Evolutionary conservation across 2,888 invertebrate genomes (phyloP).

Genomic region (Epinotia demarniana): DNA sequence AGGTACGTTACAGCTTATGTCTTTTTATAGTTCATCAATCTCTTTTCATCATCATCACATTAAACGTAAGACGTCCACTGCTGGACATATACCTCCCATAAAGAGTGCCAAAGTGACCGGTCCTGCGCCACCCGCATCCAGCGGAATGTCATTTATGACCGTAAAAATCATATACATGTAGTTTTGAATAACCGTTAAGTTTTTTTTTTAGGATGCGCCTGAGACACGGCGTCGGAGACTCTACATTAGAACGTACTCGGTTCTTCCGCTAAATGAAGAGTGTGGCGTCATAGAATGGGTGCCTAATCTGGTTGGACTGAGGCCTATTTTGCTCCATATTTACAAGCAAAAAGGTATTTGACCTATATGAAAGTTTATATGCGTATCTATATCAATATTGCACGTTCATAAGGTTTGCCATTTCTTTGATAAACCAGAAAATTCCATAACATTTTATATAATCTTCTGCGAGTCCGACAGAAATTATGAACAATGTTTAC

Average conservation of each 20-base stretch:
- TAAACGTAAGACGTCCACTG: too few relatives aligned
- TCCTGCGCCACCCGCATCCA: too few relatives aligned
- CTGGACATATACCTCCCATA: too few relatives aligned
- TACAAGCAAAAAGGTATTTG: slow-evolving; percentile 88
- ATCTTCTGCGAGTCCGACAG: not conserved
- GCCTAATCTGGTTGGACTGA: slow-evolving; percentile 91
- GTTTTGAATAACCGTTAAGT: too few relatives aligned
- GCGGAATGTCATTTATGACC: not conserved
- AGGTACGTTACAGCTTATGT: slow-evolving; percentile 55
- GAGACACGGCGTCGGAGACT: slow-evolving; percentile 93
- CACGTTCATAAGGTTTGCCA: not conserved
- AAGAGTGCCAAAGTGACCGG: too few relatives aligned
- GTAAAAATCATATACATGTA: not conserved
- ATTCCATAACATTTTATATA: not conserved
- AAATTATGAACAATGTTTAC: not conserved
- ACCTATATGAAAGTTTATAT: not conserved
- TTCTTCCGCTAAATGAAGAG: slow-evolving; percentile 96
- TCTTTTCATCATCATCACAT: too few relatives aligned
- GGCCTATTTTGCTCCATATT: slow-evolving; percentile 87
- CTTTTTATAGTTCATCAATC: too few relatives aligned
- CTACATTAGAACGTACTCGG: slow-evolving; percentile 95
- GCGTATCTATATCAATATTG: not conserved
- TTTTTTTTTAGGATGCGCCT: slow-evolving; percentile 85
- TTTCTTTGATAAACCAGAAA: not conserved
- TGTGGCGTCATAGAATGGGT: slow-evolving; percentile 99